phyloP scores from a whole-genome alignment of 2,888 invertebrate species.

The Microdon myrmicae region DNA sequence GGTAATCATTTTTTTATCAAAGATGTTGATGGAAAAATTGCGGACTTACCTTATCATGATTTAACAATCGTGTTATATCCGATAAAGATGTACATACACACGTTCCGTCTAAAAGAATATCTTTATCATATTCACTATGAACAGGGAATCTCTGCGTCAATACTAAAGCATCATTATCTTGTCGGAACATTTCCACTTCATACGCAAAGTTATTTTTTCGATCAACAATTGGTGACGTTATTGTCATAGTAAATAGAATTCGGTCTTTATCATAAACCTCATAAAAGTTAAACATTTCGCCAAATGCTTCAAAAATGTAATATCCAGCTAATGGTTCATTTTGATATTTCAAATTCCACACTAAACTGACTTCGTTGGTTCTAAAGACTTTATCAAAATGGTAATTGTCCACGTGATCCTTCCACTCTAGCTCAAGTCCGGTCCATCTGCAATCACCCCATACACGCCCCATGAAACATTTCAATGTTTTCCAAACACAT shows the following conservation, averaged over 20 bases:
- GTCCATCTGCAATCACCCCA: constrained; percentile 71
- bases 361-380: constrained; percentile 54
- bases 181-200: constrained; percentile 62
- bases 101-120: constrained; percentile 63
- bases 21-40: neutral
- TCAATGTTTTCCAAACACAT: constrained; percentile 64
- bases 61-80: constrained; percentile 62
- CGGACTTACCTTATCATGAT: constrained; percentile 59
- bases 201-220: constrained; percentile 62
- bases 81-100: constrained; percentile 60
- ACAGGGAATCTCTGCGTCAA: constrained; percentile 64
- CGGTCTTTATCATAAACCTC: constrained; percentile 63
- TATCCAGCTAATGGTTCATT: constrained; percentile 63
- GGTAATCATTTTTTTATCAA: neutral
- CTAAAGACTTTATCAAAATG: constrained; percentile 69
- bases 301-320: constrained; percentile 62
- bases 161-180: constrained; percentile 62
- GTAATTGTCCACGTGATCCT: constrained; percentile 70
- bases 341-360: constrained; percentile 61
- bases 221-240: constrained; percentile 61
- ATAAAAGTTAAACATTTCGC: constrained; percentile 66
- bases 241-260: constrained; percentile 64
- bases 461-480: constrained; percentile 66
- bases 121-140: constrained; percentile 64
- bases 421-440: constrained; percentile 73